Evolutionary conservation across 2,113 vertebrate species (phyloP), one percentile per base, ranked within the genome.

Genomic region (Rhinichthys klamathensis): DNA sequence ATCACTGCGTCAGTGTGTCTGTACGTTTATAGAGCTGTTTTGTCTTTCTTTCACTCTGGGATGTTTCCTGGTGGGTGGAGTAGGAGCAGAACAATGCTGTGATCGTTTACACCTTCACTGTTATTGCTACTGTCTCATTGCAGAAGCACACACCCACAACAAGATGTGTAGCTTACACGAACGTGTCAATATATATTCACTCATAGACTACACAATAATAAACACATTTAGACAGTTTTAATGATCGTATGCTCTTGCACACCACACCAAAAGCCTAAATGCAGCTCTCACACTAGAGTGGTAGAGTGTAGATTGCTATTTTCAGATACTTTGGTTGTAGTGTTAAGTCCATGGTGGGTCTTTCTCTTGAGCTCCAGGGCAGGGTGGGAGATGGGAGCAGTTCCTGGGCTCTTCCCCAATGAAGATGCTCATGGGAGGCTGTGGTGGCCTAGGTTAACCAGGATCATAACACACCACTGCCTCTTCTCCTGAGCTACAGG

Each of bases 271-370:
- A 81, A 67, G n/a, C 73, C 65, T 80, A 80, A 89, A 80, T 85
- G 82, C 69, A 86, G 84, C 80, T 80, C 46, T 58, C 54, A 79
- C 41, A 46, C 76, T 67, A 30, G 38, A 41, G 38, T 86, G 80
- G 56, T 58, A 46, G 41, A 85, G 38, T 82, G 54, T 72, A 83
- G 74, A 83, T 74, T 80, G 74, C 80, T 88, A 80, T 86, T 75
- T 84, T 63, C 61, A 85, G 84, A 49, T n/a, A 61, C 15, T 12
- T 51, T 69, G 58, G 80, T 83, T 86, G 78, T 70, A 75, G 72
- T 82, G 65, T 83, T 61, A 67, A 78, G 54, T 77, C 79, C 65
- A 44, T 56, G 81, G 83, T 44, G 51, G 79, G 61, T 78, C 25
- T 63, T 44, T 32, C 23, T 54, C 18, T 83, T 58, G 67, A 69